phyloP scores from a whole-genome alignment of 2,797 vertebrate genomes.

The Pantherophis alleghaniensis region DNA sequence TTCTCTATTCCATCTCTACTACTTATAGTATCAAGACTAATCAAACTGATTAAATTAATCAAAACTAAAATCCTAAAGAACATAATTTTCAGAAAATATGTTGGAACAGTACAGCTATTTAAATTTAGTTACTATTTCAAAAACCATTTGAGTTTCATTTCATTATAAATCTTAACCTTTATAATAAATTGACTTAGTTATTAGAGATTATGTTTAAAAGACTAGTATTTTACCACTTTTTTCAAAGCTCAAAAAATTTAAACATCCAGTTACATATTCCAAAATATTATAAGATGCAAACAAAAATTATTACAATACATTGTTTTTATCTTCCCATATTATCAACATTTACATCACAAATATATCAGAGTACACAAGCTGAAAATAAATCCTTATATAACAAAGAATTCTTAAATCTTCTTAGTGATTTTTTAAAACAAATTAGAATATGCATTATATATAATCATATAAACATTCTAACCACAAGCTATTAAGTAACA shows the following conservation, averaged over 20 bases:
- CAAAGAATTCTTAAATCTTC: background rate
- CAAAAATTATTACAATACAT: background rate
- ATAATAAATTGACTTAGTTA: constrained; percentile 39
- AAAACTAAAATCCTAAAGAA: background rate
- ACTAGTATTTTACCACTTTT: constrained; percentile 3
- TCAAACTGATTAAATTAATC: background rate
- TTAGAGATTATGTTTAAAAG: constrained; percentile 12
- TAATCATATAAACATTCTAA: background rate
- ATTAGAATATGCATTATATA: background rate
- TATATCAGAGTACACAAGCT: background rate
- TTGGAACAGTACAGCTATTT: constrained; percentile 26
- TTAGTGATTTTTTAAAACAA: background rate
- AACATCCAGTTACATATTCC: background rate
- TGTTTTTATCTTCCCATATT: background rate
- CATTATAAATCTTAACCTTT: constrained; percentile 36
- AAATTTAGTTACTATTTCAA: constrained; percentile 41
- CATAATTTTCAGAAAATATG: background rate
- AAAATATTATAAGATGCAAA: background rate
- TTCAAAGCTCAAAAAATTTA: background rate
- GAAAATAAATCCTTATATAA: background rate
- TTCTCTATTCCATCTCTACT: background rate
- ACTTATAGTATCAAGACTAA: background rate
- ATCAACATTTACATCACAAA: background rate
- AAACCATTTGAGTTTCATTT: constrained; percentile 32
- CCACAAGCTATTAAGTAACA: background rate